Evolutionary conservation across 2,113 vertebrate species (phyloP).

Genomic region (Phylloscopus whistleri): DNA sequence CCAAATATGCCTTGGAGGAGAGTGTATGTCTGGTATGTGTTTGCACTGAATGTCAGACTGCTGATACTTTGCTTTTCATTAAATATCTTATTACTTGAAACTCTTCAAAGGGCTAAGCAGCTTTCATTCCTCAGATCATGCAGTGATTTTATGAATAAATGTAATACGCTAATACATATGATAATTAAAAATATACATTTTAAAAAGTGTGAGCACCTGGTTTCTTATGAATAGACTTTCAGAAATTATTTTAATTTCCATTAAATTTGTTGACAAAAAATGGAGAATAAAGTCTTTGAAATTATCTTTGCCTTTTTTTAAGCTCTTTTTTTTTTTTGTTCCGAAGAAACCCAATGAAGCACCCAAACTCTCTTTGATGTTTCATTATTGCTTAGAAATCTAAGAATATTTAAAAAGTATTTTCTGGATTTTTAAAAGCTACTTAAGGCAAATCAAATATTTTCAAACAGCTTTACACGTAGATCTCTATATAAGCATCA

Average conservation of each 20-base stretch:
- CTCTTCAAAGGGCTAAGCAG: slow-evolving; percentile 42
- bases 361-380: neutral
- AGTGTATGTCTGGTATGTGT: neutral
- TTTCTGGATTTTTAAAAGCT: neutral
- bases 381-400: neutral
- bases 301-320: neutral
- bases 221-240: neutral
- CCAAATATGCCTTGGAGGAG: neutral
- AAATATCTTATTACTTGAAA: slow-evolving; percentile 14
- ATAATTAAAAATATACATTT: neutral
- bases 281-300: neutral
- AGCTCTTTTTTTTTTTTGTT: neutral
- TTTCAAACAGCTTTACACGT: neutral
- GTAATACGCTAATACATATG: neutral
- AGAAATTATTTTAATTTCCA: neutral
- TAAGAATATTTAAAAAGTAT: neutral
- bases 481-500: neutral
- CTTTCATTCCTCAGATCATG: slow-evolving; percentile 15
- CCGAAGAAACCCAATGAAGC: accelerated
- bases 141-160: slow-evolving; percentile 45
- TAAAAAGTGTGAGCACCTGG: neutral
- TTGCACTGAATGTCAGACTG: neutral
- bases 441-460: neutral
- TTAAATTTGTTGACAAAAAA: neutral
- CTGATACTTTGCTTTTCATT: slow-evolving; percentile 31